Base-by-base conservation (phyloP, 2,113 vertebrate species). In the Phylloscopus trochilus region DNA sequence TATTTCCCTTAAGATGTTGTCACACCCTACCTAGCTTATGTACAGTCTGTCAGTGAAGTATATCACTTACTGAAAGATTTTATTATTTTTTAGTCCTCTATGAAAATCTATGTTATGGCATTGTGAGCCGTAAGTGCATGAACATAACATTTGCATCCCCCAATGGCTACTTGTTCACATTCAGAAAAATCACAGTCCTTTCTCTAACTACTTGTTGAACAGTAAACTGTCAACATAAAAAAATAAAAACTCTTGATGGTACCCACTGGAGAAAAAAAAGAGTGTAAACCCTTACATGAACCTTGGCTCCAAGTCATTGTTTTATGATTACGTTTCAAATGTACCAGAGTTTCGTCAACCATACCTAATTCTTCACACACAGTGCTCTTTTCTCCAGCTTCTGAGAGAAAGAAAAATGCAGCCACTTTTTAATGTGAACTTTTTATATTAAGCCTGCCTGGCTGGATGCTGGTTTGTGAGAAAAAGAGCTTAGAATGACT, bases 261-360 rank as follows among this genome's bases (percentile, higher is more conserved):
- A 83, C 19, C 39, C 47, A 47, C 43, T 74, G 75, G 78, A 74
- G 90, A 91, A 33, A 52, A 52, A 52, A 86, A 85, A 51, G 22
- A 74, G 43, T 77, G 31, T 24, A 80, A 91, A 13, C 33, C 59
- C 55, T 91, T 90, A 41, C 0, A 63, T 63, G 79, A 79, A 85
- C 55, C 24, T 83, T 63, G 67, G 60, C 86, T 44, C 35, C 24
- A 87, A 72, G 60, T 18, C 46, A 28, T 55, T 90, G 30, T 78
- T 74, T 77, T 95, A 90, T 67, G 7, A 90, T 86, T 89, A 90
- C 47, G 74, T 86, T 93, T 83, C 60, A 88, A 90, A 88, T 67
- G 33, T 58, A 77, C 63, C 24, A 41, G 39, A 47, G 55, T 83
- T 95, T 59, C 74, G 41, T 83, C 86, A 93, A 83, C 49, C n/a